Conservation (phyloP, 2,888 invertebrate genomes). For the Scotopteryx bipunctaria region DNA sequence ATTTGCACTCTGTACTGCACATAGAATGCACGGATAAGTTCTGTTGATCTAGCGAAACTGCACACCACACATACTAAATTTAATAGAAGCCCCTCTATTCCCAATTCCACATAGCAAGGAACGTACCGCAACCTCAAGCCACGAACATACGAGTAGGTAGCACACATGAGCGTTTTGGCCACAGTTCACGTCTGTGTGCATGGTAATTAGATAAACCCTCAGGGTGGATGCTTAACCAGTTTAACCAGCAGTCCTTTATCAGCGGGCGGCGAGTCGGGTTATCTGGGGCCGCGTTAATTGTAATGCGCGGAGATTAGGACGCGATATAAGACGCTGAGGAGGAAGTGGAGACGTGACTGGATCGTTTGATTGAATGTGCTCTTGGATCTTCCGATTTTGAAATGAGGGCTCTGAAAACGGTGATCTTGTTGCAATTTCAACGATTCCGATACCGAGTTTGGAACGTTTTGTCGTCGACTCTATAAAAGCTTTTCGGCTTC, state of each 20-base stretch:
- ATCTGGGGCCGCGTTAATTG: slow-evolving; percentile 81
- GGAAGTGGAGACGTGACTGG: slow-evolving; percentile 50
- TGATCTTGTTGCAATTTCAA: slow-evolving; percentile 8
- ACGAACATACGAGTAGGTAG: neutral
- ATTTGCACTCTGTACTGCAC: no score
- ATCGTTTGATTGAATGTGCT: slow-evolving; percentile 29
- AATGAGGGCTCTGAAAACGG: slow-evolving; percentile 1
- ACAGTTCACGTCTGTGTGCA: slow-evolving; percentile 47
- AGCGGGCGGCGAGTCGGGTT: slow-evolving; percentile 82
- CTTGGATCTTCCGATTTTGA: slow-evolving; percentile 12
- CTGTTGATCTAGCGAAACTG: neutral
- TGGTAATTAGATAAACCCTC: slow-evolving; percentile 82
- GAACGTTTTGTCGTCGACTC: neutral
- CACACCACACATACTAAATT: slow-evolving; percentile 11
- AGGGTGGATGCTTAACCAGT: slow-evolving; percentile 80
- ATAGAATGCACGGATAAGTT: no score
- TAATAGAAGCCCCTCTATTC: slow-evolving; percentile 22
- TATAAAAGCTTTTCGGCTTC: neutral
- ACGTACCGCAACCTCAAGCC: slow-evolving; percentile 21
- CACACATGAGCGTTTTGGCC: slow-evolving; percentile 33
- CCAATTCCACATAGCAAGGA: slow-evolving; percentile 21
- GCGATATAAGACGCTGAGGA: slow-evolving; percentile 64
- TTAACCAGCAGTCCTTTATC: slow-evolving; percentile 78
- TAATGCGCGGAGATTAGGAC: slow-evolving; percentile 78
- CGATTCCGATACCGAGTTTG: slow-evolving; percentile 1